Conservation (phyloP, 2,888 invertebrate species). For the Minunthozetes semirufus region DNA sequence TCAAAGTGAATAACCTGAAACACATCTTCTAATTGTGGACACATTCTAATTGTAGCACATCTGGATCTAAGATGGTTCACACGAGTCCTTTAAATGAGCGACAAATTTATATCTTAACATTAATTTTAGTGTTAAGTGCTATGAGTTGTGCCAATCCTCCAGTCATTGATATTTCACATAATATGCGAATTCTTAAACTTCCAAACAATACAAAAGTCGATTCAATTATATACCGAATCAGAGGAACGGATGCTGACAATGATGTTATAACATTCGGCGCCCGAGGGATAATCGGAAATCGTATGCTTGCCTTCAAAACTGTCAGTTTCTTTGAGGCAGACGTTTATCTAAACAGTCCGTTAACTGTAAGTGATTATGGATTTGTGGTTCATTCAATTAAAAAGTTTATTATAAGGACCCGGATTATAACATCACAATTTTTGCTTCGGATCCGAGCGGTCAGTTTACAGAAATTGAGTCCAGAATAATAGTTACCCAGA, state of each 20-base stretch:
- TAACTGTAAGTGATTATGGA: slow-evolving; percentile 17
- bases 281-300: slow-evolving; percentile 38
- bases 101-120: neutral
- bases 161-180: slow-evolving; percentile 43
- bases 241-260: slow-evolving; percentile 42
- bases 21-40: too few relatives aligned
- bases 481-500: slow-evolving; percentile 41
- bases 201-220: slow-evolving; percentile 49
- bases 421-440: slow-evolving; percentile 42
- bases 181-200: slow-evolving; percentile 43
- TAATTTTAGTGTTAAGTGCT: neutral
- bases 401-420: slow-evolving; percentile 38
- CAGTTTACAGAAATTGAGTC: slow-evolving; percentile 42
- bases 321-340: slow-evolving; percentile 41
- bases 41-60: too few relatives aligned
- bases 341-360: slow-evolving; percentile 39
- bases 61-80: neutral
- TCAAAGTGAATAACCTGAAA: too few relatives aligned
- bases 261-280: slow-evolving; percentile 37
- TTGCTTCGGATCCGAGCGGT: slow-evolving; percentile 41
- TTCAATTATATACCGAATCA: slow-evolving; percentile 73
- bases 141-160: slow-evolving; percentile 38
- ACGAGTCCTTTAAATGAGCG: neutral
- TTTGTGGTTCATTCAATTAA: neutral
- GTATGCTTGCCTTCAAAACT: slow-evolving; percentile 39